Evolutionary conservation across 2,888 invertebrate genomes (phyloP), one percentile per base, ranked within the genome.

Genomic region (Callinectes sapidus): DNA sequence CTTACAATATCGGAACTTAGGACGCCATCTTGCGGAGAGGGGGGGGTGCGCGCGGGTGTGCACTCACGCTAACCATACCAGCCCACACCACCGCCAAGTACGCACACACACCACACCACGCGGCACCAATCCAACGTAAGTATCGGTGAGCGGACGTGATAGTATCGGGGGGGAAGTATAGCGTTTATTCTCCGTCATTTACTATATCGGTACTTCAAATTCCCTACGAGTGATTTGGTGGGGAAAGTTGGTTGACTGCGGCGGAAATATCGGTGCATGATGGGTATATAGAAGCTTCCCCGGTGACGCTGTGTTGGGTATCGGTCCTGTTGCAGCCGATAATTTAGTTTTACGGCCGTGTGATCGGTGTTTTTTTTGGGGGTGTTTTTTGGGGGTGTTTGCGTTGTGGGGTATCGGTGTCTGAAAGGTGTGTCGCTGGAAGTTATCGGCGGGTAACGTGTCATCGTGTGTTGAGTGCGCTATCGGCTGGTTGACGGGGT

Each of bases 151-250:
- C 16, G 32, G 10, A 16, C 3, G 10, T 71, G 23, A 71, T 71
- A 28, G 5, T 81, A 81, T 81, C 81, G 81, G 81, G 32, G 77
- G n/a, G n/a, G n/a, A n/a, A n/a, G n/a, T n/a, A n/a, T n/a, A n/a
- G n/a, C n/a, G n/a, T n/a, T n/a, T n/a, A n/a, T n/a, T n/a, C n/a
- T n/a, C n/a, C n/a, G n/a, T n/a, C n/a, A n/a, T n/a, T n/a, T n/a
- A n/a, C n/a, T n/a, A 81, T 35, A 77, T 32, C 77, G 77, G 77
- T 8, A 23, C n/a, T n/a, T n/a, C n/a, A n/a, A n/a, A n/a, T n/a
- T n/a, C n/a, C n/a, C n/a, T n/a, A n/a, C n/a, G n/a, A n/a, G n/a
- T n/a, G n/a, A n/a, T n/a, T n/a, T n/a, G n/a, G n/a, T n/a, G n/a
- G n/a, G n/a, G n/a, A n/a, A n/a, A n/a, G n/a, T n/a, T n/a, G n/a